A percentile compares a stretch with the other conserved stretches of the same genome.
These are phyloP conservation scores for Rhorus exstirpatorius DNA, from an alignment of 2,888 invertebrate genomes.

Conservation along the genomic window DNA sequence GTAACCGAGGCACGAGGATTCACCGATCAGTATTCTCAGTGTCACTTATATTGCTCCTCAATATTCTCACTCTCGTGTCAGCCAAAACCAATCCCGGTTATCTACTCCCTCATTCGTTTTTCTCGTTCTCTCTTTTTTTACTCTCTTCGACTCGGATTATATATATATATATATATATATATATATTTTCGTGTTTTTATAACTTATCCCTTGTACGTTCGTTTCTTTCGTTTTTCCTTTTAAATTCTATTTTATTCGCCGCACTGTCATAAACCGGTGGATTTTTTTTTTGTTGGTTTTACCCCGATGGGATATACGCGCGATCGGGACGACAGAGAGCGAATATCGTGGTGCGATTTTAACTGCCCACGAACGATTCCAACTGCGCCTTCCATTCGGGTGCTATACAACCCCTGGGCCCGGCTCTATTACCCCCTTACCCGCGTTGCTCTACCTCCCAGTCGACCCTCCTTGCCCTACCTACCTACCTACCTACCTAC, in stretches of 20 bases:
- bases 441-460: conserved; percentile 54
- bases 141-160: too few species aligned
- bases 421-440: conserved; percentile 80
- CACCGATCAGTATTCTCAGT: conserved; percentile 10
- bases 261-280: not conserved
- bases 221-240: too few species aligned
- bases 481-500: conserved; percentile 35
- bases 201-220: too few species aligned
- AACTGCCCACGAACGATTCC: conserved; percentile 73
- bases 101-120: not conserved
- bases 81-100: not conserved
- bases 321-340: conserved; percentile 50
- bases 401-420: conserved; percentile 80
- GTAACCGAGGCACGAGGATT: conserved; percentile 5
- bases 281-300: not conserved
- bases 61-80: not conserved
- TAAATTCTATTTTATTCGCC: not conserved
- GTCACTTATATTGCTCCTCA: conserved; percentile 9
- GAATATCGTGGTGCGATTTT: conserved; percentile 69
- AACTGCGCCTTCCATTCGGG: conserved; percentile 79
- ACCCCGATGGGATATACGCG: conserved; percentile 6
- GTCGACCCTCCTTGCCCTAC: conserved; percentile 24
- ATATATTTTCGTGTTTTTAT: too few species aligned
- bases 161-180: too few species aligned
- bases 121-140: too few species aligned